These are phyloP conservation scores for Alouatta palliata DNA, from an alignment of 2,113 vertebrate species.

Conservation along the genomic window DNA sequence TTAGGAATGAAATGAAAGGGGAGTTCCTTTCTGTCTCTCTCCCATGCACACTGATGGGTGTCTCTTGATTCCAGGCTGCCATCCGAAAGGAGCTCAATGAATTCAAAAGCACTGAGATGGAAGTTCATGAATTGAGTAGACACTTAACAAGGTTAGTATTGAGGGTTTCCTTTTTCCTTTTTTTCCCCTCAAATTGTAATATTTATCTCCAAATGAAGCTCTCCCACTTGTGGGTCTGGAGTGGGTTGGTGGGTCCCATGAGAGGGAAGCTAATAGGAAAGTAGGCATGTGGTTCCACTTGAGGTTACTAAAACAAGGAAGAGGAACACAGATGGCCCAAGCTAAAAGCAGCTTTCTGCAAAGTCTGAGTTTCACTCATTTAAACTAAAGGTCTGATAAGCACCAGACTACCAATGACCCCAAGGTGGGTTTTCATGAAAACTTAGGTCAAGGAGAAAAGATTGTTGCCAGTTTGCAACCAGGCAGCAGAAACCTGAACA, in stretches of 20 bases:
- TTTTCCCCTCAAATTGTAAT: background rate
- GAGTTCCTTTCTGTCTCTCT: background rate
- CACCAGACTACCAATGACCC: background rate
- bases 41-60: conserved; percentile 45
- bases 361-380: background rate
- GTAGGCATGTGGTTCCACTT: accelerated
- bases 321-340: background rate
- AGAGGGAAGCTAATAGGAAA: background rate
- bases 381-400: background rate
- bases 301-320: background rate
- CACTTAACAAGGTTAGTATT: conserved; percentile 96
- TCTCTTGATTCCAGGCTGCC: conserved; percentile 90
- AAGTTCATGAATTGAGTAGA: conserved; percentile 98
- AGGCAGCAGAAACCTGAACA: background rate
- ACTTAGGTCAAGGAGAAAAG: background rate
- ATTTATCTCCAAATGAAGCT: background rate
- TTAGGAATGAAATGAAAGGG: conserved; percentile 1
- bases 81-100: conserved; percentile 99
- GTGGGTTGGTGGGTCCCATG: accelerated
- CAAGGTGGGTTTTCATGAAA: background rate
- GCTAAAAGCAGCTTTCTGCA: background rate
- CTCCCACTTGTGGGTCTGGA: background rate
- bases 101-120: conserved; percentile 99
- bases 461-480: background rate
- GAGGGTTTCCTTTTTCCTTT: background rate